These are phyloP conservation scores for Pentalonia nigronervosa DNA, from an alignment of 1,140 invertebrate species.

Conservation along the genomic window DNA sequence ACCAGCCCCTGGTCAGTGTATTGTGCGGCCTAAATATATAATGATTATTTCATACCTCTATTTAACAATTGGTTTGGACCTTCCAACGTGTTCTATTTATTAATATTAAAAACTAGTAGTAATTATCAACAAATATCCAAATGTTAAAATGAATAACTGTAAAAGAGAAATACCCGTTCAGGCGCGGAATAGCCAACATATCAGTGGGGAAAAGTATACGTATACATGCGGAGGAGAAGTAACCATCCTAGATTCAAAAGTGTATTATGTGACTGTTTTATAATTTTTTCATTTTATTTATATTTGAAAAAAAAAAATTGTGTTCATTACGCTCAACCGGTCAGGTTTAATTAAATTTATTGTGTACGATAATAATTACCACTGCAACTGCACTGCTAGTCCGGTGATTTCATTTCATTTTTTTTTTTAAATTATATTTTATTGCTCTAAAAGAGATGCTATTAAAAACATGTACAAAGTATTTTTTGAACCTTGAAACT, in stretches of 20 bases:
- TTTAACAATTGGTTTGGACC: background rate
- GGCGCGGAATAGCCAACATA: background rate
- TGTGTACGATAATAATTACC: background rate
- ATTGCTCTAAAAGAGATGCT: background rate
- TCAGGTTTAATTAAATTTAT: background rate
- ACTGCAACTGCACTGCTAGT: background rate
- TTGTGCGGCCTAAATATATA: background rate
- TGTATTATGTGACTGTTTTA: background rate
- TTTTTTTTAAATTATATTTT: background rate
- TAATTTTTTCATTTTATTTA: background rate
- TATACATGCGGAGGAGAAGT: background rate
- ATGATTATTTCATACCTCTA: background rate
- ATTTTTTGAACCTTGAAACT: slow-evolving; percentile 24
- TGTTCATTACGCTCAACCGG: background rate
- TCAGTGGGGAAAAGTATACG: background rate
- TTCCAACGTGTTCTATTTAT: background rate
- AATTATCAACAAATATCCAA: background rate
- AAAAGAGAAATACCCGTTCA: background rate
- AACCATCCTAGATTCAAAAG: background rate
- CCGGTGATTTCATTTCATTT: background rate
- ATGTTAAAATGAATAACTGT: background rate
- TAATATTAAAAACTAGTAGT: background rate
- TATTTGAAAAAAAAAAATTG: background rate
- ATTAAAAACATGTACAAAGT: background rate
- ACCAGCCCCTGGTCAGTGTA: background rate